A percentile compares a stretch with the other conserved stretches of the same genome.
Evolutionary conservation across 2,113 vertebrate genomes (phyloP).

Genomic region (Mohoua ochrocephala): DNA sequence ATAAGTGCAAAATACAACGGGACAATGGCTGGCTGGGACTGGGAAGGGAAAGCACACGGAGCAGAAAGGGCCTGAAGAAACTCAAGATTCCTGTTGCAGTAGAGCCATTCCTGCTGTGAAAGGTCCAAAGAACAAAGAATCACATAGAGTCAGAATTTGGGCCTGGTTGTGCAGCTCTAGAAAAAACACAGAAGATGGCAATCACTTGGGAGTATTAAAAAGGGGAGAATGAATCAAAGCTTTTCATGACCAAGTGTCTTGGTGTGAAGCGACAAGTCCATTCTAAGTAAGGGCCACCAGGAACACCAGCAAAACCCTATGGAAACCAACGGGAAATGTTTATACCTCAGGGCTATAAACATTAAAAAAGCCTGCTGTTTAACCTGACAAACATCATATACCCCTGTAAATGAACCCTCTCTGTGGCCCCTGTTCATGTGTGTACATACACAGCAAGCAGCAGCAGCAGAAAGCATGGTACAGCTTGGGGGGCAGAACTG

Average conservation of each 20-base stretch:
- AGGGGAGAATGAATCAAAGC: neutral
- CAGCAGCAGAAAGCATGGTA: neutral
- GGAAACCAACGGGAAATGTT: neutral
- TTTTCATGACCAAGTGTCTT: neutral
- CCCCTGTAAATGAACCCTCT: neutral
- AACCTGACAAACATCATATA: neutral
- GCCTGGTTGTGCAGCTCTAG: neutral
- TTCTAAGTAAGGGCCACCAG: neutral
- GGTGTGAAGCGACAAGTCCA: neutral
- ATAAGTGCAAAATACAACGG: neutral
- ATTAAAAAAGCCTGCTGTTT: neutral
- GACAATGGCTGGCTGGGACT: neutral
- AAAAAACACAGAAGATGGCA: neutral
- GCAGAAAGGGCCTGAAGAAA: neutral
- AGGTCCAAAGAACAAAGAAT: neutral
- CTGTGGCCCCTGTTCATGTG: neutral
- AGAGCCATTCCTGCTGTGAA: neutral
- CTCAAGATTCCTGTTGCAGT: neutral
- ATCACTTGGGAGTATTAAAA: neutral
- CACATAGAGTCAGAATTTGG: neutral
- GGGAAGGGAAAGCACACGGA: neutral
- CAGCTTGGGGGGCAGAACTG: neutral
- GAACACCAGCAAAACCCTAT: neutral
- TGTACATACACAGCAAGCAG: neutral
- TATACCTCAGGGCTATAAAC: neutral